phyloP scores from a whole-genome alignment of 2,888 invertebrate species.

The Coecobrya sp. region DNA sequence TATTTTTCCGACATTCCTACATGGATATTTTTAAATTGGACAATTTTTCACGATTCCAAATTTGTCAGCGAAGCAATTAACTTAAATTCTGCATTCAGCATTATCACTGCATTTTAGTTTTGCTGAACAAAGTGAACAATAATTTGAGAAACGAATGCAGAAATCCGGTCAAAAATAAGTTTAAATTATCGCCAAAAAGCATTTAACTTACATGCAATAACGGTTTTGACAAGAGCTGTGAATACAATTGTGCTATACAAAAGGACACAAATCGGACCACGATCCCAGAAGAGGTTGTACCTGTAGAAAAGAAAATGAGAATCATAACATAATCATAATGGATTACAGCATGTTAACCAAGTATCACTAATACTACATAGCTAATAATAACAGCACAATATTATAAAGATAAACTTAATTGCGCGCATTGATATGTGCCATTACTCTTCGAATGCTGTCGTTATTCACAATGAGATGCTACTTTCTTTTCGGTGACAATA shows the following conservation, averaged over 20 bases:
- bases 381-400: neutral
- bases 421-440: neutral
- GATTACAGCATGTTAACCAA: neutral
- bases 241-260: constrained; percentile 63
- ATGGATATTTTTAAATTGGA: neutral
- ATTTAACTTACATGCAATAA: constrained; percentile 71
- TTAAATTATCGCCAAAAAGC: too few relatives aligned
- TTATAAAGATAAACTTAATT: neutral
- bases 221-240: constrained; percentile 63
- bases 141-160: neutral
- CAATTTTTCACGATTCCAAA: constrained; percentile 54
- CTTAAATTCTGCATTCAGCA: neutral
- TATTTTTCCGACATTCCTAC: neutral
- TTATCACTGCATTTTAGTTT: neutral
- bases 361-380: neutral
- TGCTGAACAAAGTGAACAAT: too few relatives aligned
- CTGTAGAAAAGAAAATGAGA: constrained; percentile 46
- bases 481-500: too few relatives aligned
- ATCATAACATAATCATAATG: constrained; percentile 17
- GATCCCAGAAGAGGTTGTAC: constrained; percentile 76
- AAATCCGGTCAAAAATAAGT: neutral
- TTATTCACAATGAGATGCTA: too few relatives aligned
- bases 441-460: neutral
- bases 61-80: constrained; percentile 44
- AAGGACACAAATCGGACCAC: constrained; percentile 66